Base-by-base conservation (phyloP, 1,140 invertebrate genomes). In the Halictus rubicundus region DNA sequence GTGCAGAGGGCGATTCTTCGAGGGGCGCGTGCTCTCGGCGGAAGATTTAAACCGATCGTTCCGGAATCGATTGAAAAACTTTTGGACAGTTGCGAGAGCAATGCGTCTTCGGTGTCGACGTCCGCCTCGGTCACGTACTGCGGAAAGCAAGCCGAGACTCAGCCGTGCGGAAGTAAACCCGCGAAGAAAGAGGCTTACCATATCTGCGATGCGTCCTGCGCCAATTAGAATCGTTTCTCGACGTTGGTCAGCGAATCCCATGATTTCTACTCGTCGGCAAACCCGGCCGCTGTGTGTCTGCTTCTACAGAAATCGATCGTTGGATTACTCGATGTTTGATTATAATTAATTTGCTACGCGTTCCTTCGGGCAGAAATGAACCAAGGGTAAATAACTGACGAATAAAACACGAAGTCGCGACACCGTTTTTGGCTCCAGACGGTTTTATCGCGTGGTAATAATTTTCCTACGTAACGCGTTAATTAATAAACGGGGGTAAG, bases 401-500 rank as follows among this genome's bases (percentile, higher is more conserved):
- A 52, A 66, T 61, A 71, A 81, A 78, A 66, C 21, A 21, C 49
- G 49, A 27, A 19, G 66, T 69, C 49, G 52, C 12, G 27, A 49
- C 65, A 37, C 57, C 32, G 60, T 60, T 42, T 16, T 64, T 49
- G 23, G 0, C 8, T 21, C 66, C 78, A 83, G 81, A 83, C 78
- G 23, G 64, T 66, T 80, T 83, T 80, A 81, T 79, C 27, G 46
- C 69, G 23, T n/a, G 64, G 76, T 73, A 82, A 82, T 82, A 71
- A 79, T 73, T 82, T 32, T 82, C 54, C 52, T 79, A 68, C 70
- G 78, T 74, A 60, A 79, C 71, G 63, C 78, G 78, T 88, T 87
- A 85, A 88, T 88, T 88, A 88, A 88, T 87, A 78, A 82, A 81
- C 63, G 79, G 65, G 82, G 60, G 70, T 61, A 69, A 74, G 69